These are phyloP conservation scores for Ashinkailepas kermadecensis DNA, from an alignment of 2,888 invertebrate genomes.

Conservation along the genomic window DNA sequence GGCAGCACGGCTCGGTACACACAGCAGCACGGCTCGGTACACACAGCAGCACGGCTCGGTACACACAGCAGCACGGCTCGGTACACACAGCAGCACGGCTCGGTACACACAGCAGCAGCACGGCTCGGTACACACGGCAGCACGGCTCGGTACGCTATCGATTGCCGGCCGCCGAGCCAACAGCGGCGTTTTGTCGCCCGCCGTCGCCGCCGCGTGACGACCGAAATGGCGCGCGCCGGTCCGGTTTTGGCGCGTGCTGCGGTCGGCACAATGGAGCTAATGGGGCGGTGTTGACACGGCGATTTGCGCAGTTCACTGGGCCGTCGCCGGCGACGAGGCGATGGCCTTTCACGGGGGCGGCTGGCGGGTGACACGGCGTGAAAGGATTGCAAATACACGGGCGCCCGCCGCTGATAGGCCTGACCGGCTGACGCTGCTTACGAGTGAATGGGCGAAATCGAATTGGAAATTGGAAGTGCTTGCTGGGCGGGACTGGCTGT, in stretches of 20 bases:
- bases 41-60: too few species aligned
- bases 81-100: too few species aligned
- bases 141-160: neutral
- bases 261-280: neutral
- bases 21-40: too few species aligned
- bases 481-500: too few species aligned
- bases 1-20: too few species aligned
- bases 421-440: too few species aligned
- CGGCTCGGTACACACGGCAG: too few species aligned
- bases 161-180: neutral
- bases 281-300: constrained; percentile 2
- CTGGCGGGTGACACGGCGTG: neutral
- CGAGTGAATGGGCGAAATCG: too few species aligned
- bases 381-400: constrained; percentile 4
- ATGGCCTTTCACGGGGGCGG: neutral
- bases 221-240: neutral
- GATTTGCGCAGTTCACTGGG: neutral
- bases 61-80: too few species aligned
- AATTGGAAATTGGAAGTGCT: too few species aligned
- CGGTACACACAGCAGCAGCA: too few species aligned
- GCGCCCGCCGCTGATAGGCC: too few species aligned
- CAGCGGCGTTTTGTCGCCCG: neutral
- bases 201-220: neutral
- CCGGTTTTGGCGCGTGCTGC: neutral
- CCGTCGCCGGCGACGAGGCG: neutral